Base-by-base conservation (phyloP, 2,113 vertebrate species). In the Ceyx cyanopectus region DNA sequence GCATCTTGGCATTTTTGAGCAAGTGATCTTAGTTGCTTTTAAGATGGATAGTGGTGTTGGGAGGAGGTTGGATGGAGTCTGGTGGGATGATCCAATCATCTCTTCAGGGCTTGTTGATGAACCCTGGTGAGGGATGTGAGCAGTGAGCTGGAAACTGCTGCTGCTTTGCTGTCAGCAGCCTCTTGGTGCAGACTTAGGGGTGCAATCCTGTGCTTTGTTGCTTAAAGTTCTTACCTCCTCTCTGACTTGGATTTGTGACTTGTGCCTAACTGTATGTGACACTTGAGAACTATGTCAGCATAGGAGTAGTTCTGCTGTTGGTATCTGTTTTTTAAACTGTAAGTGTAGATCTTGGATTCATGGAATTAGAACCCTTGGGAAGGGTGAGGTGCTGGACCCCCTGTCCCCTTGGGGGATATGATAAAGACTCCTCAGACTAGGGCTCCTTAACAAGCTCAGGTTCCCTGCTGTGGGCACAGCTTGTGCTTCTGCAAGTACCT, bases 1-100 rank as follows among this genome's bases (percentile, higher is more conserved):
- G 30, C 23, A 45, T 41, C 26, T 40, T 10, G 0, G 61, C 19
- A 15, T 40, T 58, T 63, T 34, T 43, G 30, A 34, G 48, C 12
- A 6, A 51, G 43, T 1, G 2, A 0, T 50, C 1, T 2, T 14
- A 50, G 41, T 22, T 83, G 40, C 4, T 61, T 60, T 53, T 19
- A 10, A 32, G 32, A 6, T 30, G 46, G 68, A 3, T 50, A 15
- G 14, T 27, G 57, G 8, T 68, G 67, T 4, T 68, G 50, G 51
- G 32, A 27, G 58, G 23, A 26, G 41, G 30, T 32, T 56, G 48
- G 34, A 18, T 51, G 41, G 34, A 37, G 37, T 5, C 22, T 86
- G 43, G 29, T 30, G 63, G 43, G 26, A 6, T 50, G 45, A 46
- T 27, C 16, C 41, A 7, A 29, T 22, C 7, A 6, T 40, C 1